A percentile compares a stretch with the other conserved stretches of the same genome.
Evolutionary conservation across 2,888 invertebrate genomes (phyloP).

Genomic region (Netelia virgata): DNA sequence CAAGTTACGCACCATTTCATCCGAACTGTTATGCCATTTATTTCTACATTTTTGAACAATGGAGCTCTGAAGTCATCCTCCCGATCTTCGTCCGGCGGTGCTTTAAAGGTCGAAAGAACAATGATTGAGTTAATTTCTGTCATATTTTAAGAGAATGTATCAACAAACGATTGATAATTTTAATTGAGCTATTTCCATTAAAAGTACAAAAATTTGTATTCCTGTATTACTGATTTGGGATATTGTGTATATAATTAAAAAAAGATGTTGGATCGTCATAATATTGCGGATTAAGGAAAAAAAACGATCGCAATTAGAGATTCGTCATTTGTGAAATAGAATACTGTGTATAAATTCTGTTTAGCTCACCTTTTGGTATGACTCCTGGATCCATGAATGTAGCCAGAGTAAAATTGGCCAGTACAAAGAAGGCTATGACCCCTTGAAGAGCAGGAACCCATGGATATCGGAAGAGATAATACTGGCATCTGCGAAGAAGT

Average conservation of each 20-base stretch:
- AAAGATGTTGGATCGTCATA: background rate
- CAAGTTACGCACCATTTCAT: slow-evolving; percentile 99
- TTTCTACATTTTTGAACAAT: slow-evolving; percentile 98
- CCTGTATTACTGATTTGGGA: too few relatives aligned
- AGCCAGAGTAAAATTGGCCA: slow-evolving; percentile 99
- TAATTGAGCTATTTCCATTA: too few relatives aligned
- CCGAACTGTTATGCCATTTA: slow-evolving; percentile 98
- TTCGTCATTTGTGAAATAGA: too few relatives aligned
- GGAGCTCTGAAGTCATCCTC: slow-evolving; percentile 99
- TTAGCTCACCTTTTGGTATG: slow-evolving; percentile 95
- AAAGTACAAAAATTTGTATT: too few relatives aligned
- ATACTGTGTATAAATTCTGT: background rate
- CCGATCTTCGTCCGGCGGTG: slow-evolving; percentile 97
- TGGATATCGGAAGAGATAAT: slow-evolving; percentile 92
- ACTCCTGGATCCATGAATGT: slow-evolving; percentile 99
- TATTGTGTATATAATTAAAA: too few relatives aligned
- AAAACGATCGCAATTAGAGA: background rate
- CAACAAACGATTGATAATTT: too few relatives aligned
- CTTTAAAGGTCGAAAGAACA: slow-evolving; percentile 85
- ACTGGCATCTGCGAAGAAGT: slow-evolving; percentile 91
- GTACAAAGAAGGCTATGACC: slow-evolving; percentile 97
- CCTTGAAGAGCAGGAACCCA: slow-evolving; percentile 97
- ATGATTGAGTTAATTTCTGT: background rate
- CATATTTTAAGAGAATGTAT: too few relatives aligned
- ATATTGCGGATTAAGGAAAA: slow-evolving; percentile 20